These are phyloP conservation scores for Dorcus parallelipipedus DNA, from an alignment of 2,888 invertebrate species.

Conservation along the genomic window DNA sequence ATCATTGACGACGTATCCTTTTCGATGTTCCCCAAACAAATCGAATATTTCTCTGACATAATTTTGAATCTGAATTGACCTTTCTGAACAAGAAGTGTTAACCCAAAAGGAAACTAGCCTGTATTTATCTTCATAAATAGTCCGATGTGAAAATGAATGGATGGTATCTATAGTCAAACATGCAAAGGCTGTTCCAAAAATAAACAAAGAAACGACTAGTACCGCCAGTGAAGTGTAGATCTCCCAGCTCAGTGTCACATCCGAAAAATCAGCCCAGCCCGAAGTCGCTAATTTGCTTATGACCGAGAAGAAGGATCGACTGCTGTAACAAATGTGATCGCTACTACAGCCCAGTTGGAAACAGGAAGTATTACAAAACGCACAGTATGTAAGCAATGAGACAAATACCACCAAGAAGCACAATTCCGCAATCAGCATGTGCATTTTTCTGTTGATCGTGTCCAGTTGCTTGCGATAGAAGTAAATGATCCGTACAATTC, in stretches of 20 bases:
- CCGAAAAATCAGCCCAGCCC: not conserved
- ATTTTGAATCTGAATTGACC: not conserved
- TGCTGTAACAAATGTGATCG: not conserved
- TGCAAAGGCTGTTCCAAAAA: conserved; percentile 6
- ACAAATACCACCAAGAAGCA: conserved; percentile 8
- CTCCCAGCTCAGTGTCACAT: conserved; percentile 3
- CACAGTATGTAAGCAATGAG: conserved; percentile 2
- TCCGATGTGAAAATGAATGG: conserved; percentile 5
- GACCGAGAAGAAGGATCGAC: conserved; percentile 1
- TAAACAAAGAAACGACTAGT: conserved; percentile 8
- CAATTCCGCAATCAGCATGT: conserved; percentile 2
- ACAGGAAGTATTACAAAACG: conserved; percentile 12
- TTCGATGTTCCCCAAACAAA: conserved; percentile 7
- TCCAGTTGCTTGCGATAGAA: conserved; percentile 7
- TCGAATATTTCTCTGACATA: conserved; percentile 6
- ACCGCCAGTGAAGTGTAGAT: conserved; percentile 1
- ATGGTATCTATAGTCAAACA: conserved; percentile 9
- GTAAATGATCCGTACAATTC: conserved; percentile 11
- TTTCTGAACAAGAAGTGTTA: not conserved
- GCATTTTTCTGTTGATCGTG: conserved; percentile 6
- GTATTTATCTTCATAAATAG: conserved; percentile 5
- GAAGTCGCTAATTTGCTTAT: conserved; percentile 5
- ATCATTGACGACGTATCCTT: conserved; percentile 6
- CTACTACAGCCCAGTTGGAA: not conserved
- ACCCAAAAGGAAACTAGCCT: not conserved